Base-by-base conservation (phyloP, 2,797 vertebrate species). In the Silurus aristotelis region DNA sequence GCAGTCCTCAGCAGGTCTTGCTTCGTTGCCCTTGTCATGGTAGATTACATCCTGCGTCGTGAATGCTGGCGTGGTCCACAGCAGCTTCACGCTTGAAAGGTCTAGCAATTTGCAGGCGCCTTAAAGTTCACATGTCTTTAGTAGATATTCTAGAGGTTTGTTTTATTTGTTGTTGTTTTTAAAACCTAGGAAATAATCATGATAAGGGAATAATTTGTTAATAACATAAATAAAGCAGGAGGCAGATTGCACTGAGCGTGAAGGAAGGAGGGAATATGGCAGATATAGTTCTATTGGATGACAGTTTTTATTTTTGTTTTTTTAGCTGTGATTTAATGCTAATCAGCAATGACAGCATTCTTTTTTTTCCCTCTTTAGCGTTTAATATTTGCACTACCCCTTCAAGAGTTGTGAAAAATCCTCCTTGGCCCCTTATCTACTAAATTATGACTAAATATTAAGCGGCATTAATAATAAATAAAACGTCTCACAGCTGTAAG, bases 1-100 rank as follows among this genome's bases (percentile, higher is more conserved):
- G 48, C 81, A 79, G 84, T 58, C 61, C 81, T 84, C 66, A 80
- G 78, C 86, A 75, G 55, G 72, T 80, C 83, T 67, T 82, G 80
- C 85, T 71, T 76, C 70, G 31, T 60, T 82, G 82, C 87, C 64
- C 73, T 85, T 85, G 89, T 87, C 89, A 87, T 83, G 87, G 77
- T 73, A 77, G 83, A 87, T 88, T 88, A 87, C 83, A 85, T 63
- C 76, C 84, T 78, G 72, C 83, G 73, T 72, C 56, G 46, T 81
- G 80, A 84, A 55, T 71, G 83, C 25, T 85, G 67, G 83, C 61
- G 63, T 86, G 52, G 60, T 82, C 78, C 63, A 88, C 73, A 64
- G 83, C 52, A 58, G 61, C 2, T 27, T 78, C 83, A 85, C 77
- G 79, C 25, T 76, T 78, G 71, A 15, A 20, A 81, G 12, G 17